Evolutionary conservation across 2,113 vertebrate species (phyloP).

Genomic region (Bothrops jararaca): DNA sequence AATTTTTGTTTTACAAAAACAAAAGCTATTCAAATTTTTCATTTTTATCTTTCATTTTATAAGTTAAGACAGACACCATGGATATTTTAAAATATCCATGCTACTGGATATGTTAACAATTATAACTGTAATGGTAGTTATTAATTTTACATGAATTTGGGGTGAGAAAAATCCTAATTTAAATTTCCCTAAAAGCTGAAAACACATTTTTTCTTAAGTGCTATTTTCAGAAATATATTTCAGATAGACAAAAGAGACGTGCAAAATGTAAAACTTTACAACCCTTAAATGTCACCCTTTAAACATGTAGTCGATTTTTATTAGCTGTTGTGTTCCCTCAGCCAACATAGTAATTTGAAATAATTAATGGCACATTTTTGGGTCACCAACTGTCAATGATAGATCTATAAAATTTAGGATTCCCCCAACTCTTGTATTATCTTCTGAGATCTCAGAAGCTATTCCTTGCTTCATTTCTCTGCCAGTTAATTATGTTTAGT

Average conservation of each 20-base stretch:
- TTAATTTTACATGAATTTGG: neutral
- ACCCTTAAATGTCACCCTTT: slow-evolving; percentile 59
- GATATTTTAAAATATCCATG: neutral
- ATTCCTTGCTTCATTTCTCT: slow-evolving; percentile 29
- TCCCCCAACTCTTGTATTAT: slow-evolving; percentile 10
- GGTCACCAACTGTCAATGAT: slow-evolving; percentile 14
- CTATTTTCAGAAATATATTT: slow-evolving; percentile 20
- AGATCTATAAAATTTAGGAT: slow-evolving; percentile 43
- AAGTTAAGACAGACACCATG: neutral
- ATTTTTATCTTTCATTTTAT: neutral
- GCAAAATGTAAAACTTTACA: slow-evolving; percentile 54
- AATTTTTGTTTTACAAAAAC: too few species aligned
- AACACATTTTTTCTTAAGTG: neutral
- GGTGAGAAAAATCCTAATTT: neutral
- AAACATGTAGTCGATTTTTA: slow-evolving; percentile 57
- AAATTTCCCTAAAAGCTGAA: slow-evolving; percentile 19
- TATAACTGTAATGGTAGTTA: neutral
- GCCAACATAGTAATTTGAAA: slow-evolving; percentile 47
- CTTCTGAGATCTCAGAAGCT: slow-evolving; percentile 26
- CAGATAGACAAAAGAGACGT: slow-evolving; percentile 40
- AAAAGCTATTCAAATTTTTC: too few species aligned
- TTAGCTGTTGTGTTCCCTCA: slow-evolving; percentile 52
- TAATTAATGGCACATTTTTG: slow-evolving; percentile 47
- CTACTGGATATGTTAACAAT: neutral
- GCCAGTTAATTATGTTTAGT: neutral